Evolutionary conservation across 92 coral and sea anemone genomes (phyloP).

Genomic region (Heliopora coerulea): DNA sequence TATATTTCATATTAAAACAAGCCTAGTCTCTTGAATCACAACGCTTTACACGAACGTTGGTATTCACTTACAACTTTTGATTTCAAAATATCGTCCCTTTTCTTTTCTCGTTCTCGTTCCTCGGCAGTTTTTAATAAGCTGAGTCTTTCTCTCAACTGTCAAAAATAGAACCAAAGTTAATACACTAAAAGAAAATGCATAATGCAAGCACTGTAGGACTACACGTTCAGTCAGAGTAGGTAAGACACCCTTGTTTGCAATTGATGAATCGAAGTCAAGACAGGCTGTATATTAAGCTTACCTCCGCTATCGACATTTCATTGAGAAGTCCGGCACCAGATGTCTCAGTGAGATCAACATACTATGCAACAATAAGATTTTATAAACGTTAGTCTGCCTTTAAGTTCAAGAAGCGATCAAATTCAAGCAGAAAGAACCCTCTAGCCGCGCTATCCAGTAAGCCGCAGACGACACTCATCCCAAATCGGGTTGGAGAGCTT

Average conservation of each 20-base stretch:
- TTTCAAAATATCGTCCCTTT: conserved; percentile 76
- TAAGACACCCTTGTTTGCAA: too few relatives aligned
- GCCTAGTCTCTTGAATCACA: too few relatives aligned
- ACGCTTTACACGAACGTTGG: too few relatives aligned
- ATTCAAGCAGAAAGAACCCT: too few relatives aligned
- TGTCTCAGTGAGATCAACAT: conserved; percentile 91
- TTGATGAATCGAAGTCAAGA: not conserved
- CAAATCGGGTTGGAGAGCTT: too few relatives aligned
- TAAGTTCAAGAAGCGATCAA: too few relatives aligned
- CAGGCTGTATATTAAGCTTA: conserved; percentile 22
- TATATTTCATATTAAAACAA: too few relatives aligned
- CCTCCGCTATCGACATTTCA: conserved; percentile 98
- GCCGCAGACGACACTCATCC: too few relatives aligned
- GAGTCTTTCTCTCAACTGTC: conserved; percentile 80
- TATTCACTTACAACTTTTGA: conserved; percentile 84
- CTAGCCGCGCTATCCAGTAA: too few relatives aligned
- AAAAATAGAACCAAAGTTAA: too few relatives aligned
- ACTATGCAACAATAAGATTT: conserved; percentile 43
- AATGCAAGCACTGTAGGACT: not conserved
- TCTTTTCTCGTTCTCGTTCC: conserved; percentile 73
- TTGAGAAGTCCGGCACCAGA: conserved; percentile 96
- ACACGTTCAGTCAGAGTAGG: too few relatives aligned
- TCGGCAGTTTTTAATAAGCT: conserved; percentile 82
- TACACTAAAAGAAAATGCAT: not conserved
- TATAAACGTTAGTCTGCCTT: too few relatives aligned